These are phyloP conservation scores for Folsomia manolachei DNA, from an alignment of 2,888 invertebrate genomes.

Conservation along the genomic window DNA sequence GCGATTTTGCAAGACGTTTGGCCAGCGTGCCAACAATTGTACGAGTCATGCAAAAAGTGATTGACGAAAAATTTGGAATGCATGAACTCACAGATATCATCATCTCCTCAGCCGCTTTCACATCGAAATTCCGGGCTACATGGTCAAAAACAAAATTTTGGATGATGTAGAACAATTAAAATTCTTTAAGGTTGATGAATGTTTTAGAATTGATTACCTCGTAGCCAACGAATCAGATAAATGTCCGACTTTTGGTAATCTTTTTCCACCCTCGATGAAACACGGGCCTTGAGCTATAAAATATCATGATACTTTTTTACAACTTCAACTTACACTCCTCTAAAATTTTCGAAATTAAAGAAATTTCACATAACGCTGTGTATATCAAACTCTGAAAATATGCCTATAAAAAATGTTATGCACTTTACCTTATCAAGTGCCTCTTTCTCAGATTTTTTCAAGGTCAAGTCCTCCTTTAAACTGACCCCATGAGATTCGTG, in stretches of 20 bases:
- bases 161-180: too few species aligned
- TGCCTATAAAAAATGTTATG: too few species aligned
- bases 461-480: not conserved
- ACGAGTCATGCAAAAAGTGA: too few species aligned
- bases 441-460: not conserved
- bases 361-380: not conserved
- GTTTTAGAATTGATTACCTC: not conserved
- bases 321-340: too few species aligned
- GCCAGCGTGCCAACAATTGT: too few species aligned
- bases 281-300: conserved; percentile 1
- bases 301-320: not conserved
- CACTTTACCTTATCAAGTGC: not conserved
- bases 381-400: too few species aligned
- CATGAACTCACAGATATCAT: not conserved
- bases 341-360: not conserved
- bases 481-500: not conserved
- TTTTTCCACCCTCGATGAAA: not conserved
- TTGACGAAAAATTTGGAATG: not conserved
- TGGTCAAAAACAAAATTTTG: not conserved
- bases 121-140: too few species aligned
- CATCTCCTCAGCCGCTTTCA: not conserved
- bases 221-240: conserved; percentile 3
- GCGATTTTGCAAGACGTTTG: too few species aligned
- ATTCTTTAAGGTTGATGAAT: not conserved
- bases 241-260: conserved; percentile 5